These are phyloP conservation scores for Falco concolor DNA, from an alignment of 2,797 vertebrate species.

Conservation along the genomic window DNA sequence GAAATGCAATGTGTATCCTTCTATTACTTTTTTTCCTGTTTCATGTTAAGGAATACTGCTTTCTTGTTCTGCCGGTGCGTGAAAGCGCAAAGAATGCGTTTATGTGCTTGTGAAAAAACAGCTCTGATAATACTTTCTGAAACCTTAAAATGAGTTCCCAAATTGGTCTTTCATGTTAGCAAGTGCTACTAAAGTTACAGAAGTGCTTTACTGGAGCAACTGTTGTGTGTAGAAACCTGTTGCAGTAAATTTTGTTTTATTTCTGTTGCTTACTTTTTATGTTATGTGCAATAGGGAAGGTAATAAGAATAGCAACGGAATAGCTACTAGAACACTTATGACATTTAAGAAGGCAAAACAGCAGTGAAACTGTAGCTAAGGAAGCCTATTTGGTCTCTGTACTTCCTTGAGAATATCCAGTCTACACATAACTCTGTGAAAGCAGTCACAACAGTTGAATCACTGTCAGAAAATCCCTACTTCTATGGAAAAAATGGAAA, in stretches of 20 bases:
- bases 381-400: not conserved
- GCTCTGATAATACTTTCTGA: not conserved
- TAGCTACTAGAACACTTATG: not conserved
- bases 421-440: not conserved
- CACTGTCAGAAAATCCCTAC: not conserved
- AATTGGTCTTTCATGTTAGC: slow-evolving; percentile 2
- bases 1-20: not conserved
- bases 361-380: not conserved
- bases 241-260: slow-evolving; percentile 8
- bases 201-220: not conserved
- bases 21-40: not conserved
- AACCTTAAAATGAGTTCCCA: slow-evolving; percentile 1
- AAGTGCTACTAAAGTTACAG: slow-evolving; percentile 13
- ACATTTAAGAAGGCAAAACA: not conserved
- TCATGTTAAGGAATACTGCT: not conserved
- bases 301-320: slow-evolving; percentile 14
- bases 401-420: not conserved
- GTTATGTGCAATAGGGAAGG: not conserved
- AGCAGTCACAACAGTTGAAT: not conserved
- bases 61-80: not conserved
- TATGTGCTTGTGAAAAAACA: not conserved
- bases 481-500: not conserved
- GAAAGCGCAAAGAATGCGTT: not conserved
- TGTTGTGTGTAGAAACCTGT: slow-evolving; percentile 22
- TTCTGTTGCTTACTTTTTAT: slow-evolving; percentile 6